phyloP scores from a whole-genome alignment of 2,797 vertebrate genomes.

The Valencia hispanica region DNA sequence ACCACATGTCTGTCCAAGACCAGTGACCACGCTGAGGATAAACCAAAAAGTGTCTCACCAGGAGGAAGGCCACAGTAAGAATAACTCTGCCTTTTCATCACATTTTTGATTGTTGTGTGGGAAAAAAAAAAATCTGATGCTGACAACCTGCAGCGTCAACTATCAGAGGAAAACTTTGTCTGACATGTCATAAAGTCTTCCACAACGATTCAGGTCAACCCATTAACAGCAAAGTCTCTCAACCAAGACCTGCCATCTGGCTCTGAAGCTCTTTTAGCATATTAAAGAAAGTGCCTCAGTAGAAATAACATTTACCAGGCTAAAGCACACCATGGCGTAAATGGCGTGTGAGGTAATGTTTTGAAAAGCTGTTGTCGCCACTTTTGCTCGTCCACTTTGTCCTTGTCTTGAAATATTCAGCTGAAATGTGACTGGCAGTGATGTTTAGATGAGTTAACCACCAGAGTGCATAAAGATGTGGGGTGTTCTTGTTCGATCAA shows the following conservation, averaged over 20 bases:
- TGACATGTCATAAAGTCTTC: conserved; percentile 64
- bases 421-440: conserved; percentile 53
- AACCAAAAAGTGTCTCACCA: conserved; percentile 68
- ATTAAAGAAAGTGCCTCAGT: conserved; percentile 43
- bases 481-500: conserved; percentile 62
- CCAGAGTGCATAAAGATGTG: conserved; percentile 57
- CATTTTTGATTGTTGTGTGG: conserved; percentile 38
- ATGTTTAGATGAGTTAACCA: conserved; percentile 56
- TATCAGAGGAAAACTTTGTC: conserved; percentile 55
- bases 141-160: conserved; percentile 40
- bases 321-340: conserved; percentile 35
- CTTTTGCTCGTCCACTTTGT: conserved; percentile 44
- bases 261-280: conserved; percentile 38
- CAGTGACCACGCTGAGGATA: conserved; percentile 70
- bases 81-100: conserved; percentile 73
- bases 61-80: conserved; percentile 58
- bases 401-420: conserved; percentile 58
- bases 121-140: conserved; percentile 1
- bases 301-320: conserved; percentile 53
- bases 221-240: conserved; percentile 61
- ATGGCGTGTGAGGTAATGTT: conserved; percentile 55
- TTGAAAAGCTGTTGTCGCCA: conserved; percentile 35
- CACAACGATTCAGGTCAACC: conserved; percentile 44
- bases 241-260: conserved; percentile 65
- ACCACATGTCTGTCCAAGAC: conserved; percentile 63